These are phyloP conservation scores for Hanleya hanleyi DNA, from an alignment of 2,888 invertebrate species.

Conservation along the genomic window DNA sequence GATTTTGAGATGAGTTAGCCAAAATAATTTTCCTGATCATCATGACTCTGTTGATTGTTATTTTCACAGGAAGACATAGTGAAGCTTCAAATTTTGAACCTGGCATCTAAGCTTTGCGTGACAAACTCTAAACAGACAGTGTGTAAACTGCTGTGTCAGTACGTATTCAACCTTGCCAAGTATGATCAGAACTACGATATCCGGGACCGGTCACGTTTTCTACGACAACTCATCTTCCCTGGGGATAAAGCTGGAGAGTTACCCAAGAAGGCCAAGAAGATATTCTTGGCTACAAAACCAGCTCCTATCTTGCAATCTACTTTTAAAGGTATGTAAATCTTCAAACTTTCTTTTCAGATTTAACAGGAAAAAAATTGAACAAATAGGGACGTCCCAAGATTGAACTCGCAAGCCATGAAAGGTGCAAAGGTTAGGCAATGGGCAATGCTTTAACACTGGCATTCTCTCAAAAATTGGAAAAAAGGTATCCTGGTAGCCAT, in stretches of 20 bases:
- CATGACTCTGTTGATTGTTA: constrained; percentile 14
- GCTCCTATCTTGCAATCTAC: constrained; percentile 90
- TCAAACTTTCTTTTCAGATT: too few species aligned
- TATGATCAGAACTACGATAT: constrained; percentile 99
- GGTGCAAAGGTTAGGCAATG: too few species aligned
- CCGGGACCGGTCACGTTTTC: constrained; percentile 92
- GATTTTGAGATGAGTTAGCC: too few species aligned
- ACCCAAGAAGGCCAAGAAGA: constrained; percentile 82
- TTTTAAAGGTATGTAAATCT: constrained; percentile 75
- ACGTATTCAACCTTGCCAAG: constrained; percentile 93
- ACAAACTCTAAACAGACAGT: constrained; percentile 88
- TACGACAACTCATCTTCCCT: constrained; percentile 86
- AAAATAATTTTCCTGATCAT: too few species aligned
- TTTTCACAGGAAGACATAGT: constrained; percentile 89
- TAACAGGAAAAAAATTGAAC: too few species aligned
- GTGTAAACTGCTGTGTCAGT: constrained; percentile 85
- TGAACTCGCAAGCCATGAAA: too few species aligned
- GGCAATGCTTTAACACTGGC: too few species aligned
- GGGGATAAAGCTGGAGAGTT: constrained; percentile 76
- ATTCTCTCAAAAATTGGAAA: too few species aligned
- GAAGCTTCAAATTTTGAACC: constrained; percentile 94
- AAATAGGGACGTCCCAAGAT: too few species aligned
- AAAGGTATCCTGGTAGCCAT: too few species aligned
- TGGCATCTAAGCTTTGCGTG: constrained; percentile 94
- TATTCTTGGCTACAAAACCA: constrained; percentile 94